These are phyloP conservation scores for Psilopsiagon aymara DNA, from an alignment of 2,113 vertebrate species.

Conservation along the genomic window DNA sequence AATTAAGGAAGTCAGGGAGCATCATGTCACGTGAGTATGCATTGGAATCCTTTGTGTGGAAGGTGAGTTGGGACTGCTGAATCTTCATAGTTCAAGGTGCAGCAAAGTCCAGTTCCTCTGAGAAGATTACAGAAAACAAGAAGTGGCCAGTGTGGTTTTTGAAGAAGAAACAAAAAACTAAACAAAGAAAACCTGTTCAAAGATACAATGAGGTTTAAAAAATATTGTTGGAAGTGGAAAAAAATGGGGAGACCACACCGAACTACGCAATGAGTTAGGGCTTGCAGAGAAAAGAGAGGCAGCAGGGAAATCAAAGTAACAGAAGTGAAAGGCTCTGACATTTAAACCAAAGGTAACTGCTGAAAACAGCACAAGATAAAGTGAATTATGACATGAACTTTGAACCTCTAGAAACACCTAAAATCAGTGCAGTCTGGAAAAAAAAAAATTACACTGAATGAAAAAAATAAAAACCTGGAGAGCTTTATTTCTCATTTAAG, in stretches of 20 bases:
- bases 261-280: background rate
- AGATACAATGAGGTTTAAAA: background rate
- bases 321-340: constrained; percentile 58
- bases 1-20: background rate
- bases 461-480: background rate
- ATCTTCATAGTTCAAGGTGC: background rate
- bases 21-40: background rate
- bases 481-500: background rate
- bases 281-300: background rate
- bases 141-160: constrained; percentile 22
- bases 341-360: constrained; percentile 9
- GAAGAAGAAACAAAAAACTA: background rate
- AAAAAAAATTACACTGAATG: background rate
- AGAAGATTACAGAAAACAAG: background rate
- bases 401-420: background rate
- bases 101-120: constrained; percentile 16
- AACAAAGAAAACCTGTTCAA: background rate
- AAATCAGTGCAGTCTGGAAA: background rate
- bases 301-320: background rate
- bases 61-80: background rate
- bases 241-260: background rate
- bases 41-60: background rate
- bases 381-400: background rate
- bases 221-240: background rate
- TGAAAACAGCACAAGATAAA: background rate